These are phyloP conservation scores for Chouioia cunea DNA, from an alignment of 2,888 invertebrate species.

Conservation along the genomic window DNA sequence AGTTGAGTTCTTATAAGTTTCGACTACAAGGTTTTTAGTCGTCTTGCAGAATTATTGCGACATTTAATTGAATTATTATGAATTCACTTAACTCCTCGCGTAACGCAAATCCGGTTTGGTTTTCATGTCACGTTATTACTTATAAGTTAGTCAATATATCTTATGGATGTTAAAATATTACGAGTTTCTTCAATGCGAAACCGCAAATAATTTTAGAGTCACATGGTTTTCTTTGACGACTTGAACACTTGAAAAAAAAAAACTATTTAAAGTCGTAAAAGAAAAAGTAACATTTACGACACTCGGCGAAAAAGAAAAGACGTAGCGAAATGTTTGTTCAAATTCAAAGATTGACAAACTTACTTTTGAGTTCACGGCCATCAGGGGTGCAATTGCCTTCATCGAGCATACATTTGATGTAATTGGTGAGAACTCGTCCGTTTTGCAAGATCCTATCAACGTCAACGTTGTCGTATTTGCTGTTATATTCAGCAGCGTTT, in stretches of 20 bases:
- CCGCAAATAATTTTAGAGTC: too few species aligned
- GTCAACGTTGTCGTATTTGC: conserved; percentile 73
- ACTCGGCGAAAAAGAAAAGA: too few species aligned
- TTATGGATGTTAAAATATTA: conserved; percentile 13
- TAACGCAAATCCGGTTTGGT: background rate
- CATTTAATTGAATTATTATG: background rate
- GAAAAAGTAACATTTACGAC: too few species aligned
- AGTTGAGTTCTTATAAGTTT: too few species aligned
- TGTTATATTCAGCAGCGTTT: conserved; percentile 65
- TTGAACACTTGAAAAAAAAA: too few species aligned
- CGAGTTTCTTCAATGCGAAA: conserved; percentile 10
- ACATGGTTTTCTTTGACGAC: too few species aligned
- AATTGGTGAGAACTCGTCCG: conserved; percentile 72
- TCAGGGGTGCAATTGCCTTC: conserved; percentile 74
- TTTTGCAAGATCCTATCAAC: conserved; percentile 73
- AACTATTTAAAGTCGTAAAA: too few species aligned
- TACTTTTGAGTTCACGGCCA: conserved; percentile 74
- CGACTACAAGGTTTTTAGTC: too few species aligned
- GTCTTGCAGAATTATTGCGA: background rate
- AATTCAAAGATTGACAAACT: conserved; percentile 59
- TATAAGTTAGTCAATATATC: too few species aligned
- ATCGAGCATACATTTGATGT: conserved; percentile 75
- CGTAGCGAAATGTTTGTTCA: too few species aligned
- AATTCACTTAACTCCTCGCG: background rate
- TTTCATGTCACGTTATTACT: too few species aligned